Conservation (phyloP, 2,797 vertebrate species). For the Cetoscarus ocellatus region DNA sequence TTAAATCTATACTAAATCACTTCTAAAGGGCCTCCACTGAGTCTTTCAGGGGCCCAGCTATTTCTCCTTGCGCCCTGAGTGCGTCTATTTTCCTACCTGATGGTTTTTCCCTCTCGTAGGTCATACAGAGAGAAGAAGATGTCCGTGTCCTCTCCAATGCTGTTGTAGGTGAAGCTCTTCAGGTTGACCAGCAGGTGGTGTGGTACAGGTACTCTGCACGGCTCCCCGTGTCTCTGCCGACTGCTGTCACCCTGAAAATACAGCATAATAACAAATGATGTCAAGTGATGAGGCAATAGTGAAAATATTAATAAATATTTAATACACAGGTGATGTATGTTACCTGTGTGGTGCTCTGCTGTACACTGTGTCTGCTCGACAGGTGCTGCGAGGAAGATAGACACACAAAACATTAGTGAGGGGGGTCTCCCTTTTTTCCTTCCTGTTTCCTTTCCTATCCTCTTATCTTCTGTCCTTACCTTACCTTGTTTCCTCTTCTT, state of each 20-base stretch:
- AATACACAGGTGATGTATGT: fast-evolving
- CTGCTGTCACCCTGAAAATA: constrained; percentile 86
- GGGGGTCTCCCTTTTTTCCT: background rate
- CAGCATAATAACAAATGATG: background rate
- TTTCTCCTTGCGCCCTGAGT: too few relatives aligned
- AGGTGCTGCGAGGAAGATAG: constrained; percentile 83
- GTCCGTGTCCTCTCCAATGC: constrained; percentile 94
- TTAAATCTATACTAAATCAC: too few relatives aligned
- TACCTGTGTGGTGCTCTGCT: constrained; percentile 95
- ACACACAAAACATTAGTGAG: constrained; percentile 6
- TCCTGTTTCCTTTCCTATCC: background rate
- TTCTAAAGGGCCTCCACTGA: too few relatives aligned
- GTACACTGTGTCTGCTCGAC: constrained; percentile 94
- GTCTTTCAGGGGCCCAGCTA: too few relatives aligned
- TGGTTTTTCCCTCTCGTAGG: constrained; percentile 92
- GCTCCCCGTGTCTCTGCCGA: constrained; percentile 88
- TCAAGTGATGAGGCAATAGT: too few relatives aligned
- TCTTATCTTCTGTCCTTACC: background rate
- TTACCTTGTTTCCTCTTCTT: background rate
- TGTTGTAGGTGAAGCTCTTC: constrained; percentile 97
- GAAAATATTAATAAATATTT: too few relatives aligned
- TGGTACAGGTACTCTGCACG: constrained; percentile 88
- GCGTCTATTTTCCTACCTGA: constrained; percentile 84
- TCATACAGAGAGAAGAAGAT: constrained; percentile 95
- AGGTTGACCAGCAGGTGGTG: constrained; percentile 95